A percentile compares a stretch with the other conserved stretches of the same genome.
phyloP scores from a whole-genome alignment of 2,888 invertebrate genomes.

The Polylopha cassiicola region DNA sequence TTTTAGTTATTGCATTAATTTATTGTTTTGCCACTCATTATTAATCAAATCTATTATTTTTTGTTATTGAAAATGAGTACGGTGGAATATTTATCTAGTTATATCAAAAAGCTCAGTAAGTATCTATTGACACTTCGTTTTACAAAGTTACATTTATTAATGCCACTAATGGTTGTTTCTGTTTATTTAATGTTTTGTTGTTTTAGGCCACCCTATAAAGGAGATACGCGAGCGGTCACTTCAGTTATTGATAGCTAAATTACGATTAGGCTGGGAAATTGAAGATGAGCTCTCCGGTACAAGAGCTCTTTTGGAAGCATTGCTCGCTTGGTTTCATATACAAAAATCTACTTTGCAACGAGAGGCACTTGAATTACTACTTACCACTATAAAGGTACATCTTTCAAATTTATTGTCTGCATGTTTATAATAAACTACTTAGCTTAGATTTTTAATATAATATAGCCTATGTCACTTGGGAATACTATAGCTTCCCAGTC shows the following conservation, averaged over 20 bases:
- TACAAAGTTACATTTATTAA: neutral
- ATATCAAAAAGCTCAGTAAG: constrained; percentile 60
- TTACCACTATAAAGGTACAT: constrained; percentile 74
- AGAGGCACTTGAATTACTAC: constrained; percentile 76
- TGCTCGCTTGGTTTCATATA: constrained; percentile 80
- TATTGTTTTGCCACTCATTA: too few species aligned
- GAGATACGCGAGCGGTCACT: constrained; percentile 78
- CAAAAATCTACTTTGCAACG: constrained; percentile 72
- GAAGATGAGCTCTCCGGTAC: constrained; percentile 78
- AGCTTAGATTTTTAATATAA: neutral
- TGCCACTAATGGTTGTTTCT: neutral
- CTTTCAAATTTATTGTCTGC: neutral
- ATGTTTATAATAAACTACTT: neutral
- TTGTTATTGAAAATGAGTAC: constrained; percentile 28
- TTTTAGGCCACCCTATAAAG: constrained; percentile 73
- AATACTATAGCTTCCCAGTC: too few species aligned
- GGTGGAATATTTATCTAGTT: constrained; percentile 34
- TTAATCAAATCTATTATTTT: constrained; percentile 6
- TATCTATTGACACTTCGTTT: constrained; percentile 7
- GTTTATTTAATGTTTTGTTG: constrained; percentile 15
- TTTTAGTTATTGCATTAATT: too few species aligned
- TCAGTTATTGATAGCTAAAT: constrained; percentile 75
- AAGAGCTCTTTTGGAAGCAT: constrained; percentile 75
- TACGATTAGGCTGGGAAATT: constrained; percentile 79
- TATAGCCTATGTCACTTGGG: too few species aligned